phyloP scores from a whole-genome alignment of 2,888 invertebrate genomes.

The Saturnia pavonia region DNA sequence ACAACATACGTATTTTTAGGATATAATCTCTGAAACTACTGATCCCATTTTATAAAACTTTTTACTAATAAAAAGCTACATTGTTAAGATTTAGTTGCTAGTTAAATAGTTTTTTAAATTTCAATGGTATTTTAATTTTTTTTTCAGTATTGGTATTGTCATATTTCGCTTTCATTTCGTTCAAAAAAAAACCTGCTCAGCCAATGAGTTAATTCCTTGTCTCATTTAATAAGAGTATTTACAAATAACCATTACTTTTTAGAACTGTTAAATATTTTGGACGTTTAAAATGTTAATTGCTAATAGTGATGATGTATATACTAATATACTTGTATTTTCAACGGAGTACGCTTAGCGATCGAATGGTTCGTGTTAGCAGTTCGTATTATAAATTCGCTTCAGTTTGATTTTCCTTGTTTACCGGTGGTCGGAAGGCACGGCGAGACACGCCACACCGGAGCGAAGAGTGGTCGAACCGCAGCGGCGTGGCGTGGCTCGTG shows the following conservation, averaged over 20 bases:
- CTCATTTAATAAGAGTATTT: not conserved
- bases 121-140: not conserved
- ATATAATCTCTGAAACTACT: no score
- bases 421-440: conserved; percentile 57
- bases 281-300: not conserved
- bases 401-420: conserved; percentile 78
- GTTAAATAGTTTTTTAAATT: not conserved
- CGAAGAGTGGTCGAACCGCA: conserved; percentile 72
- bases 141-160: not conserved
- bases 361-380: not conserved
- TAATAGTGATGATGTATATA: not conserved
- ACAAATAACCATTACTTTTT: not conserved
- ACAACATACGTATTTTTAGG: no score
- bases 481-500: conserved; percentile 61
- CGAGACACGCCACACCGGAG: conserved; percentile 64
- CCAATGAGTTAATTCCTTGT: not conserved
- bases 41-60: no score
- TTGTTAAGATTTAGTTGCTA: not conserved
- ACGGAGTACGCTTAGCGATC: not conserved
- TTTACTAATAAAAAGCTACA: no score
- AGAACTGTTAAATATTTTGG: not conserved
- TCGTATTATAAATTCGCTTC: conserved; percentile 65
- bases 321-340: not conserved
- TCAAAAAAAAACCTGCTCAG: not conserved
- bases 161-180: not conserved